These are phyloP conservation scores for Pseudorectes ferrugineus DNA, from an alignment of 2,113 vertebrate species.

Conservation along the genomic window DNA sequence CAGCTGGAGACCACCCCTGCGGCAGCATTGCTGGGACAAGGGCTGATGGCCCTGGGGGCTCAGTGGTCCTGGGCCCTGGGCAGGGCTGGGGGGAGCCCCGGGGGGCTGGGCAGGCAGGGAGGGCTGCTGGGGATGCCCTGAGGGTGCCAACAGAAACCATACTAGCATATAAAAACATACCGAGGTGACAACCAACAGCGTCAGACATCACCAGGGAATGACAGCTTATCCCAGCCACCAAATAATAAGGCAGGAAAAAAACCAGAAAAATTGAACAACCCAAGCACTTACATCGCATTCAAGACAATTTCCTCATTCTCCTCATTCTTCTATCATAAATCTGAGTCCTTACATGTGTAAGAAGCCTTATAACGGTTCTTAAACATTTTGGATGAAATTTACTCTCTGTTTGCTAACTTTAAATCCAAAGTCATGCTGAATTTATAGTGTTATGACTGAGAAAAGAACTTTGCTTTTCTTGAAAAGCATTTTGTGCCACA, in stretches of 20 bases:
- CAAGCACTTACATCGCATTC: fast-evolving
- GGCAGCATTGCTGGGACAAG: fast-evolving
- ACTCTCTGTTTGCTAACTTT: neutral
- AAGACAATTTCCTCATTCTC: neutral
- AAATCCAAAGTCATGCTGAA: neutral
- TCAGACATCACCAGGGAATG: neutral
- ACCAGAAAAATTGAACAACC: neutral
- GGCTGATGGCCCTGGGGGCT: neutral
- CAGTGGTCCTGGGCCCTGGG: neutral
- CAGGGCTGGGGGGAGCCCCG: fast-evolving
- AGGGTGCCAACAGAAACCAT: neutral
- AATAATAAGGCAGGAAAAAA: neutral
- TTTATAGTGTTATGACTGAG: neutral
- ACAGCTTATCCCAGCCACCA: neutral
- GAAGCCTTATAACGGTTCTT: neutral
- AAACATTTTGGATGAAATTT: neutral
- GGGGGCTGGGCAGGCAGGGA: neutral
- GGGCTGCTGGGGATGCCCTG: neutral
- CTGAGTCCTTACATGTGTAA: neutral
- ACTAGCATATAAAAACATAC: neutral
- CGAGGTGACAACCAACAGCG: neutral
- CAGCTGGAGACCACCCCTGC: neutral
- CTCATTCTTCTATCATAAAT: neutral
- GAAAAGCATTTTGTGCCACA: neutral
- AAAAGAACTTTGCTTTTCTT: neutral